These are phyloP conservation scores for Dascyllus trimaculatus DNA, from an alignment of 2,113 vertebrate species.

Conservation along the genomic window DNA sequence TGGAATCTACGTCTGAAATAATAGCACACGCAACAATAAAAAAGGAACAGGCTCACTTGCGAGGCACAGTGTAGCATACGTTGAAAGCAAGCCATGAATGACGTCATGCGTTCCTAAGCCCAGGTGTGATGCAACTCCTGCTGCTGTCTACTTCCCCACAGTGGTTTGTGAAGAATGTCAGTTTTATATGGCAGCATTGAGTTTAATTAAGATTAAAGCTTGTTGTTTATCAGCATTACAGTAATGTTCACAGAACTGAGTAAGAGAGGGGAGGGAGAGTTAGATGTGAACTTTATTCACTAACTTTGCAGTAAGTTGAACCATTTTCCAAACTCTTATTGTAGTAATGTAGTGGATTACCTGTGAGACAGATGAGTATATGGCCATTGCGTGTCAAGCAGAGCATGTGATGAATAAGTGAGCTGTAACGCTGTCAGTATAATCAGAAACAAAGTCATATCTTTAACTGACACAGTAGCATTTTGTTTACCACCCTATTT, in stretches of 20 bases:
- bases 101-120: not conserved
- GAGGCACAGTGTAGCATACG: not conserved
- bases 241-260: not conserved
- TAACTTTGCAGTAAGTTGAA: not conserved
- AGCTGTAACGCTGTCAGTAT: not conserved
- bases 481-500: not conserved
- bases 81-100: conserved; percentile 5
- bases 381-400: not conserved
- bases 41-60: conserved; percentile 18
- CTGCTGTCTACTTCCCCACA: conserved; percentile 6
- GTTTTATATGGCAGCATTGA: not conserved
- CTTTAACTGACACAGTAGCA: not conserved
- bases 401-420: conserved; percentile 1
- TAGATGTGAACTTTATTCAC: no score
- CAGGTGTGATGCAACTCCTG: conserved; percentile 37
- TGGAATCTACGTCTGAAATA: conserved; percentile 61
- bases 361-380: not conserved
- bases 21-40: conserved; percentile 14
- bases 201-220: not conserved
- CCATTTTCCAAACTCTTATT: not conserved
- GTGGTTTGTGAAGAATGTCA: not conserved
- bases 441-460: not conserved
- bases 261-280: no score
- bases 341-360: not conserved
- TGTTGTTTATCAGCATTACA: not conserved